These are phyloP conservation scores for Xanthorhoe spadicearia DNA, from an alignment of 2,888 invertebrate genomes.

Conservation along the genomic window DNA sequence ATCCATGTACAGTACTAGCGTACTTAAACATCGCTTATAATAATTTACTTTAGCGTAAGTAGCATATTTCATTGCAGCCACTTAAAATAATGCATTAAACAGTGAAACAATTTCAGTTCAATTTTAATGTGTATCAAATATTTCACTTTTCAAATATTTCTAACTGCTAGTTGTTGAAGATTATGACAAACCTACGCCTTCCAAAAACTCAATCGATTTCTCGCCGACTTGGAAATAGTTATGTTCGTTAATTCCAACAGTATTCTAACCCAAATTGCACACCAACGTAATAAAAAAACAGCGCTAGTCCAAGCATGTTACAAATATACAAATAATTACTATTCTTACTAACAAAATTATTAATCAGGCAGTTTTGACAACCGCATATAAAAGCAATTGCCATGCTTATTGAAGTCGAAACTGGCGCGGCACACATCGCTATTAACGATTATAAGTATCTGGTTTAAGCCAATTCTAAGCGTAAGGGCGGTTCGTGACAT, in stretches of 20 bases:
- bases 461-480: background rate
- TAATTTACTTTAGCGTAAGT: constrained; percentile 30
- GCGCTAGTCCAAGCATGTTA: background rate
- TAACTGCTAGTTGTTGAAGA: background rate
- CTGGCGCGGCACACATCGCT: background rate
- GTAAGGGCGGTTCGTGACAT: background rate
- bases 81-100: background rate
- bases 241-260: background rate
- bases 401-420: background rate
- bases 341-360: background rate
- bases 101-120: background rate
- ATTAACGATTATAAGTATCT: background rate
- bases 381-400: background rate
- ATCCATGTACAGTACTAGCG: constrained; percentile 1
- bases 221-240: background rate
- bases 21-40: constrained; percentile 1
- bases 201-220: background rate
- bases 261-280: background rate
- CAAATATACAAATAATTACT: constrained; percentile 1
- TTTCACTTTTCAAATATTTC: background rate
- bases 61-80: constrained; percentile 32
- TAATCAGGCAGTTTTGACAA: background rate
- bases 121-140: background rate
- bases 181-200: background rate
- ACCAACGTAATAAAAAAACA: background rate